phyloP scores from a whole-genome alignment of 2,113 vertebrate genomes.

The Myodes glareolus region DNA sequence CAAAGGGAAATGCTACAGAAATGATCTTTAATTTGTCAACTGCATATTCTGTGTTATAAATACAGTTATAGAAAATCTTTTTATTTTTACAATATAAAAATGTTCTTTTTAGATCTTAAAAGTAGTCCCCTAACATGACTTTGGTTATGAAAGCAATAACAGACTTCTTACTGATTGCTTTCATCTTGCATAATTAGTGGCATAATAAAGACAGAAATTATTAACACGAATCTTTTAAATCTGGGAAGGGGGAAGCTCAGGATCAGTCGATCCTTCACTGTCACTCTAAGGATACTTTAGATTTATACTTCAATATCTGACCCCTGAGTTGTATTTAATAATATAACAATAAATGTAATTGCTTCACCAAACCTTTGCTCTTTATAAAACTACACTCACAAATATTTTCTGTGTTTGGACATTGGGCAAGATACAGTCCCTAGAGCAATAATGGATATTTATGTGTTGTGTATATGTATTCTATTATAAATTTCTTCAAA shows the following conservation, averaged over 20 bases:
- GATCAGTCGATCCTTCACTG: neutral
- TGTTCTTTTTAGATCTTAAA: slow-evolving; percentile 14
- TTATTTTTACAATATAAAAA: neutral
- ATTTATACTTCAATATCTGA: neutral
- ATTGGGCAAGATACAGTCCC: neutral
- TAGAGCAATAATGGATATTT: neutral
- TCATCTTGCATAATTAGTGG: neutral
- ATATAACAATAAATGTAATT: neutral
- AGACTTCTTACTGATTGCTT: neutral
- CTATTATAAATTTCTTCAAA: neutral
- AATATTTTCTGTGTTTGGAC: neutral
- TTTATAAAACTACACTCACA: neutral
- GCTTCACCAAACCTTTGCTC: neutral
- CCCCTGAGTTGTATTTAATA: neutral
- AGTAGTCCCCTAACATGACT: neutral
- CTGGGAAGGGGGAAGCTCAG: neutral
- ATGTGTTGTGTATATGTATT: neutral
- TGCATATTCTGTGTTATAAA: neutral
- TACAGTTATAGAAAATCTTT: slow-evolving; percentile 19
- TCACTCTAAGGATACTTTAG: neutral
- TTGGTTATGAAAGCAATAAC: neutral
- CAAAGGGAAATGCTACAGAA: neutral
- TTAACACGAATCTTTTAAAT: neutral
- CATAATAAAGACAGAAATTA: slow-evolving; percentile 2
- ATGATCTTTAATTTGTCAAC: slow-evolving; percentile 32